Conservation (phyloP, 2,113 vertebrate genomes). For the Brachyhypopomus occidentalis region DNA sequence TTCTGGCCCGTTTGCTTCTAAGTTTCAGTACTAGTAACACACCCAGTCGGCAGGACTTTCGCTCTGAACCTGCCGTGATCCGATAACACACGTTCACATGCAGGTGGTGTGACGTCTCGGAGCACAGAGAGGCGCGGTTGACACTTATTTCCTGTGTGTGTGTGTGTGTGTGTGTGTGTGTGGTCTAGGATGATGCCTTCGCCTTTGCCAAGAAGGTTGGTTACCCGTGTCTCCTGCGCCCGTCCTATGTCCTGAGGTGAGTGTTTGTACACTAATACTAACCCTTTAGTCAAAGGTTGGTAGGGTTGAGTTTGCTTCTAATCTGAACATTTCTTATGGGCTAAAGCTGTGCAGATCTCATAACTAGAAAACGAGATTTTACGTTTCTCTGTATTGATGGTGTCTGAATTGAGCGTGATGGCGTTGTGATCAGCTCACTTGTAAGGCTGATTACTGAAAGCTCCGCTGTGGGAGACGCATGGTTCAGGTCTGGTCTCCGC, state of each 20-base stretch:
- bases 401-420: neutral
- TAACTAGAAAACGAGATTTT: neutral
- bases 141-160: neutral
- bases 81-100: neutral
- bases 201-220: conserved; percentile 84
- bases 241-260: conserved; percentile 94
- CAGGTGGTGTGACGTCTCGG: neutral
- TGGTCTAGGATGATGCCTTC: conserved; percentile 84
- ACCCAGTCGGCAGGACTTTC: conserved; percentile 1
- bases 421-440: neutral
- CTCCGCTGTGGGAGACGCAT: neutral
- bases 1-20: conserved; percentile 1
- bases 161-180: neutral
- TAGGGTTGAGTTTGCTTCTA: too few species aligned
- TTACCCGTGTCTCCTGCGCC: conserved; percentile 91
- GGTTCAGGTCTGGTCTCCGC: neutral
- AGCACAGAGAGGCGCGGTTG: neutral
- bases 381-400: neutral
- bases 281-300: too few species aligned
- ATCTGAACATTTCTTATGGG: neutral
- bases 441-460: conserved; percentile 13
- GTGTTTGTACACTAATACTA: neutral
- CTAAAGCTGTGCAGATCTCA: neutral
- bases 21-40: neutral
- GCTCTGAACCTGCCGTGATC: neutral